These are phyloP conservation scores for Pavo muticus DNA, from an alignment of 2,113 vertebrate genomes.

Conservation along the genomic window DNA sequence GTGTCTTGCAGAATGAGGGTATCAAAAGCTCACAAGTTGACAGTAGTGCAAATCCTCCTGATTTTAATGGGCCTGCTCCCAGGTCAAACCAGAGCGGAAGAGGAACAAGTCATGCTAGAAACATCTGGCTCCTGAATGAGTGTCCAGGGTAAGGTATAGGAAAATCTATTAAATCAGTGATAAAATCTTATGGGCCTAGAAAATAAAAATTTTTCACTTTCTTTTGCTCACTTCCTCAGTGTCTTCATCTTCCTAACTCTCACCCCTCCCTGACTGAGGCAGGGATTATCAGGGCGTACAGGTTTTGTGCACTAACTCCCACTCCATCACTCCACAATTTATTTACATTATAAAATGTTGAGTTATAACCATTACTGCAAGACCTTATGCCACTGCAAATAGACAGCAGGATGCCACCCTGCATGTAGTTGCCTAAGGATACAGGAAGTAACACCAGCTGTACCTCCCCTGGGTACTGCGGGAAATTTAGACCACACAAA, in stretches of 20 bases:
- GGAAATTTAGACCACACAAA: not conserved
- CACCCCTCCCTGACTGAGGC: not conserved
- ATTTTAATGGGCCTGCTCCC: not conserved
- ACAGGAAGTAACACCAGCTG: not conserved
- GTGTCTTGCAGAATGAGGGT: not conserved
- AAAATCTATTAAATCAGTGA: not conserved
- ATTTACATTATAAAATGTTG: not conserved
- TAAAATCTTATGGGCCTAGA: not conserved
- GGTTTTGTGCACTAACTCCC: not conserved
- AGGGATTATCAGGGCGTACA: not conserved
- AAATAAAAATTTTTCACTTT: accelerated
- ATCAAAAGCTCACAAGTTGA: not conserved
- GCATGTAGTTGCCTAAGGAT: not conserved
- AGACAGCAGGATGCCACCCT: not conserved
- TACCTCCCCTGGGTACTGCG: not conserved
- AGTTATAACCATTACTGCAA: not conserved
- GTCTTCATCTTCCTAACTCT: not conserved
- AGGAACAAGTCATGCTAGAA: not conserved
- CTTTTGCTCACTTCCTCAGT: not conserved
- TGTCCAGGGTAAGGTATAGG: not conserved
- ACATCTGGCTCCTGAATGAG: not conserved
- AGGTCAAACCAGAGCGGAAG: not conserved
- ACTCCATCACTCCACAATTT: not conserved
- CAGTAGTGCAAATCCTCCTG: not conserved
- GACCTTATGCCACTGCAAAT: not conserved